phyloP scores from a whole-genome alignment of 2,113 vertebrate species.

The Galeopterus variegatus region DNA sequence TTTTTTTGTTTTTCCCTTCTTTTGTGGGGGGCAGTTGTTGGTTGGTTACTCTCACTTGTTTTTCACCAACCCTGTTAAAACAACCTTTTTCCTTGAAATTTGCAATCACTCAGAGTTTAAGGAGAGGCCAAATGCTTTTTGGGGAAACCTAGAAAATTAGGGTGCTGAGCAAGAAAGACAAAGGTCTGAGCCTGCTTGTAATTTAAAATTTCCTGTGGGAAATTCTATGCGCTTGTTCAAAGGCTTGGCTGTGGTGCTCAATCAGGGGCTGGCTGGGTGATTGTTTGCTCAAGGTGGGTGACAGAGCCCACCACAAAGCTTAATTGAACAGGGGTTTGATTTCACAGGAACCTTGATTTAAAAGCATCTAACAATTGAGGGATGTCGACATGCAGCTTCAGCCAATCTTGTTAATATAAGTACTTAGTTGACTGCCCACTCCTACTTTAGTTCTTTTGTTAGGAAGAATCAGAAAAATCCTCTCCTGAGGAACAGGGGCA shows the following conservation, averaged over 20 bases:
- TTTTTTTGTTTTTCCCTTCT: neutral
- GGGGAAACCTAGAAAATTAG: neutral
- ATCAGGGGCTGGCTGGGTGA: constrained; percentile 22
- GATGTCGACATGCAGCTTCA: neutral
- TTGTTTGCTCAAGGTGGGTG: neutral
- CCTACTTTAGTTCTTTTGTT: neutral
- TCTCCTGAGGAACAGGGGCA: neutral
- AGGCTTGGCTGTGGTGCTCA: neutral
- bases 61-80: constrained; percentile 51
- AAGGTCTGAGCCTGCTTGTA: neutral
- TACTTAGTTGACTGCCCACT: neutral
- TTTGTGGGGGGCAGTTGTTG: neutral
- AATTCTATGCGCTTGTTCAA: neutral
- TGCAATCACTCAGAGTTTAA: neutral
- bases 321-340: neutral
- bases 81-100: constrained; percentile 21
- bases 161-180: constrained; percentile 25
- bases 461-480: constrained; percentile 40
- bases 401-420: neutral
- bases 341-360: neutral
- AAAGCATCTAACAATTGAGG: neutral
- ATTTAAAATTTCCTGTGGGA: neutral
- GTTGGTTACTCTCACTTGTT: constrained; percentile 37
- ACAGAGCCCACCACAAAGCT: neutral
- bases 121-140: neutral